Percentiles rank a stretch among this genome's conserved stretches.
These are phyloP conservation scores for Stenodera caucasica DNA, from an alignment of 2,888 invertebrate species.

Conservation along the genomic window DNA sequence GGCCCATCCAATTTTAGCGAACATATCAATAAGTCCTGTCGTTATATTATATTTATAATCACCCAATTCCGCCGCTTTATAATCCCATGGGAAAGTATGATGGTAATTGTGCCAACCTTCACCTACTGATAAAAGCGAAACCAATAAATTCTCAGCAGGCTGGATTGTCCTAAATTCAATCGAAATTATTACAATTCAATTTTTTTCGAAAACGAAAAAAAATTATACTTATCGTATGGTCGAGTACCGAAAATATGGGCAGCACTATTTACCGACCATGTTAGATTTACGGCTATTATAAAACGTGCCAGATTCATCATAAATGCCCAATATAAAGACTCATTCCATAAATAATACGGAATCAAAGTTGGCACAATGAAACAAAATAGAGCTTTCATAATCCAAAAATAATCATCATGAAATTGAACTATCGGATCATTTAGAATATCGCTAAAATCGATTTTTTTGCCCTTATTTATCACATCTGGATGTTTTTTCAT, in stretches of 20 bases:
- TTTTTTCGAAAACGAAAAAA: not conserved
- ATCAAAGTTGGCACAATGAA: slow-evolving; percentile 79
- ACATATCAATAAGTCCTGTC: slow-evolving; percentile 69
- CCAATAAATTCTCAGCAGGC: slow-evolving; percentile 74
- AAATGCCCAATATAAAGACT: slow-evolving; percentile 14
- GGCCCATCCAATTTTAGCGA: slow-evolving; percentile 72
- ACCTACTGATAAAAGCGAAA: slow-evolving; percentile 74
- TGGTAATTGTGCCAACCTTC: slow-evolving; percentile 96
- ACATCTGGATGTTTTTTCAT: slow-evolving; percentile 87
- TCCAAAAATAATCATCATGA: slow-evolving; percentile 60
- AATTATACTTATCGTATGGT: slow-evolving; percentile 75
- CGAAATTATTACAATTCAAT: not conserved
- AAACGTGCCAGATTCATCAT: slow-evolving; percentile 60
- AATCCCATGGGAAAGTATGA: slow-evolving; percentile 93
- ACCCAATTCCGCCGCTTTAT: slow-evolving; percentile 84
- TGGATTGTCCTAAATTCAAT: slow-evolving; percentile 69
- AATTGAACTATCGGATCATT: slow-evolving; percentile 82
- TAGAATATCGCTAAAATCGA: slow-evolving; percentile 85
- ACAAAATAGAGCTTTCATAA: slow-evolving; percentile 73
- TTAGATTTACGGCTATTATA: slow-evolving; percentile 67
- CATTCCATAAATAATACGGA: slow-evolving; percentile 71
- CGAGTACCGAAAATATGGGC: slow-evolving; percentile 78
- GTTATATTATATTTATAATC: slow-evolving; percentile 65
- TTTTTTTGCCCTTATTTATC: slow-evolving; percentile 73
- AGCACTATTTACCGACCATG: slow-evolving; percentile 81